Evolutionary conservation across 2,888 invertebrate species (phyloP).

Genomic region (Andrena fulva): DNA sequence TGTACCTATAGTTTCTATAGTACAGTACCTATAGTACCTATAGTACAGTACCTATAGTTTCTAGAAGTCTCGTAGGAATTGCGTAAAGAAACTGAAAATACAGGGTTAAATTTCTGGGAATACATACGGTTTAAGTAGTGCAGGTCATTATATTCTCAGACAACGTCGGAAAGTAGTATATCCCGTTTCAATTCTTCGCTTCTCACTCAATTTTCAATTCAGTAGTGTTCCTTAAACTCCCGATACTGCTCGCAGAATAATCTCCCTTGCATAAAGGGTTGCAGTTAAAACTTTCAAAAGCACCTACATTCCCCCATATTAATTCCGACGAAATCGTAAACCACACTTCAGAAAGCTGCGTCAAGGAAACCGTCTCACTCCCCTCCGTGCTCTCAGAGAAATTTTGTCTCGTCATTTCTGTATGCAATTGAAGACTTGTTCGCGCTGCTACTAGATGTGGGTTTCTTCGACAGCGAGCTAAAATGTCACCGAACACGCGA

Average conservation of each 20-base stretch:
- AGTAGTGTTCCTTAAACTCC: no score
- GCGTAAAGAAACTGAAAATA: no score
- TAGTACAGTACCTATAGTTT: no score
- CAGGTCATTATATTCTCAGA: constrained; percentile 2
- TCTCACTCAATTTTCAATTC: neutral
- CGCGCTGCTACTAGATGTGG: neutral
- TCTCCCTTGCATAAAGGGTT: neutral
- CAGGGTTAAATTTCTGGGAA: no score
- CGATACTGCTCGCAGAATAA: constrained; percentile 12
- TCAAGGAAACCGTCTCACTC: neutral
- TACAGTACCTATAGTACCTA: no score
- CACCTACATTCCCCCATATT: constrained; percentile 20
- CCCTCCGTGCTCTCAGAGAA: neutral
- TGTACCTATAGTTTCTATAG: no score
- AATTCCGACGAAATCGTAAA: constrained; percentile 29
- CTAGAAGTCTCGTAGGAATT: neutral
- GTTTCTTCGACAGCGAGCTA: neutral
- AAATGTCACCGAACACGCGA: constrained; percentile 8
- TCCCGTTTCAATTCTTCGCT: neutral
- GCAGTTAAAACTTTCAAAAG: constrained; percentile 22
- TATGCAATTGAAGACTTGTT: neutral
- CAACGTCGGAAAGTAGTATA: neutral
- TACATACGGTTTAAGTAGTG: neutral
- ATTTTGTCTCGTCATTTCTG: constrained; percentile 29
- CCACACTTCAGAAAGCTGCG: neutral